Conservation (phyloP, 2,888 invertebrate species). For the Girardia tigrina region DNA sequence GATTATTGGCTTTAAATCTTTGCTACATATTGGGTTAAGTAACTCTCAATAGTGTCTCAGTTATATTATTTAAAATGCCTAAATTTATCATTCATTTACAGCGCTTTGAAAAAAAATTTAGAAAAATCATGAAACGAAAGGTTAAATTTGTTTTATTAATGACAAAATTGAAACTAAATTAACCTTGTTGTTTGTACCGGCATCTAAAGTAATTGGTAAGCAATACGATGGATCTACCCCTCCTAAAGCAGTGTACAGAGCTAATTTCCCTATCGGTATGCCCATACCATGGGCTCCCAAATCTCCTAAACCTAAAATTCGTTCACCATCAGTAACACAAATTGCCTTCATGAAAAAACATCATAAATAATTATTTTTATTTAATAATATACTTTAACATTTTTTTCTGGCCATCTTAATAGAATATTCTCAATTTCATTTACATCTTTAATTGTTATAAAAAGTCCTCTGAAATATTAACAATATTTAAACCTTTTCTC, state of each 20-base stretch:
- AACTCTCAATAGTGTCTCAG: no score
- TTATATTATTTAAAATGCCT: no score
- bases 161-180: slow-evolving; percentile 38
- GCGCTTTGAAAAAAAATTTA: no score
- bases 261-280: slow-evolving; percentile 88
- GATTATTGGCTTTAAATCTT: no score
- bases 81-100: no score
- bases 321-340: slow-evolving; percentile 92
- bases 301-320: slow-evolving; percentile 91
- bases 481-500: no score
- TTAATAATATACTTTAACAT: slow-evolving; percentile 50
- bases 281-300: slow-evolving; percentile 96
- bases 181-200: slow-evolving; percentile 69
- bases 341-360: slow-evolving; percentile 44
- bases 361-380: background rate
- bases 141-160: no score
- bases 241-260: slow-evolving; percentile 87
- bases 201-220: slow-evolving; percentile 80
- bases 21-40: no score
- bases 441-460: slow-evolving; percentile 83
- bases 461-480: slow-evolving; percentile 60
- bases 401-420: slow-evolving; percentile 67
- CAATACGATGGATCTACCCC: slow-evolving; percentile 88
- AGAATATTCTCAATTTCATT: slow-evolving; percentile 83
- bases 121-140: no score